Base-by-base conservation (phyloP, 2,113 vertebrate genomes). In the Actenoides lindsayi region DNA sequence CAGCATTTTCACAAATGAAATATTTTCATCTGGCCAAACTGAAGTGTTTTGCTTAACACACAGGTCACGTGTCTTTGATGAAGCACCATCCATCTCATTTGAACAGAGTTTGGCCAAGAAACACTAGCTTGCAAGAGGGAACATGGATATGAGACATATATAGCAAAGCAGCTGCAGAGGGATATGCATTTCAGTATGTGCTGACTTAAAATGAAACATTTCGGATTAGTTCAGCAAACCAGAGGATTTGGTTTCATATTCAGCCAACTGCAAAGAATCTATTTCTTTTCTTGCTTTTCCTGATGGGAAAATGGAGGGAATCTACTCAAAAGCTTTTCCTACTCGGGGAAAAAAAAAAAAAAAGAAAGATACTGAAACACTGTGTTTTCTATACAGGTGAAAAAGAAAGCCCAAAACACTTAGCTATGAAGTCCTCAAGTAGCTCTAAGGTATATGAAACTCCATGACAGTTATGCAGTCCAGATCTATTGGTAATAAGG, bases 151-250 rank as follows among this genome's bases (percentile, higher is more conserved):
- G 74, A 91, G 54, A 85, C 5, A 69, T 80, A 13, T 37, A 82
- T 7, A 89, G 75, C 50, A 89, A 85, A 93, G 67, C 81, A 96
- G 74, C 70, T 95, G 87, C 65, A 94, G 84, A 65, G 19, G 23
- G n/a, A 79, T 93, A 84, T 23, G n/a, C 37, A 83, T 96, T 93
- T 95, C 84, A 65, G 50, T 64, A 82, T 53, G 23, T 54, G n/a
- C 60, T 70, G 64, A 89, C 59, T 95, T 94, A 67, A 95, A 95
- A 86, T 78, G 56, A 96, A 93, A 77, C 11, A 8, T 86, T 95
- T 90, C 51, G 77, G 76, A 83, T 88, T 88, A 81, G 67, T 86
- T 96, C 44, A 91, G 57, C 59, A 94, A 93, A 88, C 44, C 70
- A 87, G 90, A 90, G 90, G 92, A 76, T 94, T 94, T 73, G 39